Evolutionary conservation across 2,113 vertebrate species (phyloP).

Genomic region (Takifugu bimaculatus): DNA sequence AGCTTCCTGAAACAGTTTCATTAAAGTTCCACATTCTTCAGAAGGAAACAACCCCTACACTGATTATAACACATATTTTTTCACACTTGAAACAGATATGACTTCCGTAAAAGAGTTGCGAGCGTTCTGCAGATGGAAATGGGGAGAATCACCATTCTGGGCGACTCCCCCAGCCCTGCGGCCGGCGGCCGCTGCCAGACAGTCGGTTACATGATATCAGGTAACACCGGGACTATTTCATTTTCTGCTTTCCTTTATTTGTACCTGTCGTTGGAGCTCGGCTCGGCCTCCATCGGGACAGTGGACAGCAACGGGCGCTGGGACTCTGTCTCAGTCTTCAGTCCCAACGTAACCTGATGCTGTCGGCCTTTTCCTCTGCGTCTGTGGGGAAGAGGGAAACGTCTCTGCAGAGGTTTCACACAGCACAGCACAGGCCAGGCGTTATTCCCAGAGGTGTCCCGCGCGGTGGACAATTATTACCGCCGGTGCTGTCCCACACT

Average conservation of each 20-base stretch:
- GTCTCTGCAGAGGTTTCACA: slow-evolving; percentile 43
- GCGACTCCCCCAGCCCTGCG: slow-evolving; percentile 31
- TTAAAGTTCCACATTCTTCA: background rate
- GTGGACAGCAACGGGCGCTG: slow-evolving; percentile 64
- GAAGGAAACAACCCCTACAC: background rate
- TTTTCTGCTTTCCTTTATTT: background rate
- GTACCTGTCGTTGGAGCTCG: too few species aligned
- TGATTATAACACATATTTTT: background rate
- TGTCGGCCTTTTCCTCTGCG: slow-evolving; percentile 18
- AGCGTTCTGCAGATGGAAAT: slow-evolving; percentile 38
- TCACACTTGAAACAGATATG: slow-evolving; percentile 53
- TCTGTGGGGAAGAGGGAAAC: slow-evolving; percentile 29
- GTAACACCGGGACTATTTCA: slow-evolving; percentile 38
- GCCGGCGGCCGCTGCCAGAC: slow-evolving; percentile 51
- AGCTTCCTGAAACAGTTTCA: background rate
- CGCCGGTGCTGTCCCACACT: background rate
- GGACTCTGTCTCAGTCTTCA: slow-evolving; percentile 53
- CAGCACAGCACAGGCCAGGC: slow-evolving; percentile 28
- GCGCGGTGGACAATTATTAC: slow-evolving; percentile 21
- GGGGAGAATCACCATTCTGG: slow-evolving; percentile 68
- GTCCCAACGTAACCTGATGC: slow-evolving; percentile 59
- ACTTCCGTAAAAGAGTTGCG: slow-evolving; percentile 71
- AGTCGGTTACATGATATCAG: slow-evolving; percentile 68
- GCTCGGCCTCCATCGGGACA: slow-evolving; percentile 24
- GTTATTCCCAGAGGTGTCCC: slow-evolving; percentile 32